phyloP scores from a whole-genome alignment of 2,888 invertebrate species.

The Sphecodes monilicornis region DNA sequence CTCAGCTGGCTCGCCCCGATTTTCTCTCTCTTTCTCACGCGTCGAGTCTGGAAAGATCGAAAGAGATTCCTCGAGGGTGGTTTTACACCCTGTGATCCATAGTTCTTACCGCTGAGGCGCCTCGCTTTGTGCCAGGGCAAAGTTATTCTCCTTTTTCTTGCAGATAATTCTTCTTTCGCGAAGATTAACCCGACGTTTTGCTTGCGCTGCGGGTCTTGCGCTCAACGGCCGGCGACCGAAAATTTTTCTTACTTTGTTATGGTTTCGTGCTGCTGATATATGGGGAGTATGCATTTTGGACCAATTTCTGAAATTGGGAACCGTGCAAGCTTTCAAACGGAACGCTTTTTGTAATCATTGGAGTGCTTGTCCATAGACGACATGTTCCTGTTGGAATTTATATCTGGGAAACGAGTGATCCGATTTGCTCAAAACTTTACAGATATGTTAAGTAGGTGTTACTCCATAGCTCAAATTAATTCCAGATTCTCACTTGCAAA shows the following conservation, averaged over 20 bases:
- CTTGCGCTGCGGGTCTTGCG: background rate
- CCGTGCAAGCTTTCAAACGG: background rate
- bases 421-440: background rate
- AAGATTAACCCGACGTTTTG: conserved; percentile 6
- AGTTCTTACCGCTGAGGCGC: background rate
- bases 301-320: background rate
- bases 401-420: background rate
- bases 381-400: background rate
- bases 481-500: background rate
- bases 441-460: background rate
- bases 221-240: background rate
- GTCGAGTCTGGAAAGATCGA: background rate
- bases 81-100: conserved; percentile 2
- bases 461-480: background rate
- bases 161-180: background rate
- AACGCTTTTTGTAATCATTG: background rate
- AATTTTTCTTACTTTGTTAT: background rate
- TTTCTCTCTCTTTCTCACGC: background rate
- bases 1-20: background rate
- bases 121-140: background rate
- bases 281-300: background rate
- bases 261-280: background rate
- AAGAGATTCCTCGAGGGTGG: background rate
- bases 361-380: background rate
- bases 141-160: background rate